A percentile compares a stretch with the other conserved stretches of the same genome.
phyloP scores from a whole-genome alignment of 2,113 vertebrate genomes.

The Gambusia holbrooki region DNA sequence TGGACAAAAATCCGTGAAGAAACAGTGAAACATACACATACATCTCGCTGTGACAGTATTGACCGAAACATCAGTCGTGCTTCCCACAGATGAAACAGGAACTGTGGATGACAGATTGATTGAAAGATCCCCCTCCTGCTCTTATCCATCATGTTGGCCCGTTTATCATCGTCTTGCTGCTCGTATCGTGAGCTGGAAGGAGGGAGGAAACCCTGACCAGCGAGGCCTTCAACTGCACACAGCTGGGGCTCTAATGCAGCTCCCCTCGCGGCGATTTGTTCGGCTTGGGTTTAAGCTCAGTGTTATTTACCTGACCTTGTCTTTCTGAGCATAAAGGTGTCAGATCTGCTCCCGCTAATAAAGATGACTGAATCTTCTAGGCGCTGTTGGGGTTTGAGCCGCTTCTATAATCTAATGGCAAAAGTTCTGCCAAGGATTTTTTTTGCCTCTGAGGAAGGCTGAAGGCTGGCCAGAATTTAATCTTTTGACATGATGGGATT shows the following conservation, averaged over 20 bases:
- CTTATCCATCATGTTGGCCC: constrained; percentile 55
- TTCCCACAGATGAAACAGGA: constrained; percentile 59
- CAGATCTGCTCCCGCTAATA: not conserved
- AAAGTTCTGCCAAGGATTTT: constrained; percentile 21
- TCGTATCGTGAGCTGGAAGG: constrained; percentile 37
- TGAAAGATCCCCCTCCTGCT: constrained; percentile 56
- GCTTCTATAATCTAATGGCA: constrained; percentile 36
- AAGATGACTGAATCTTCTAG: constrained; percentile 6
- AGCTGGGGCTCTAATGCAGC: constrained; percentile 11
- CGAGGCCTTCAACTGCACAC: constrained; percentile 7
- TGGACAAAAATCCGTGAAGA: not conserved
- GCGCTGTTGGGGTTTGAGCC: constrained; percentile 5
- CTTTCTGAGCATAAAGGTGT: not conserved
- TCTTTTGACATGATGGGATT: constrained; percentile 33
- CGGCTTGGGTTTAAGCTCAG: constrained; percentile 2
- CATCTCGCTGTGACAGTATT: constrained; percentile 38
- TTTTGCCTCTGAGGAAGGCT: constrained; percentile 1
- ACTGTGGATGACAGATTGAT: constrained; percentile 77
- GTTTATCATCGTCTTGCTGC: constrained; percentile 53
- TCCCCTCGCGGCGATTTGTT: not conserved
- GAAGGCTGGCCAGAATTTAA: constrained; percentile 21
- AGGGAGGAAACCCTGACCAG: constrained; percentile 36
- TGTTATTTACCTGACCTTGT: constrained; percentile 22
- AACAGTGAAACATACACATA: not conserved
- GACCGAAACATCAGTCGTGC: constrained; percentile 63